These are phyloP conservation scores for Odontothrips loti DNA, from an alignment of 2,888 invertebrate genomes.

Conservation along the genomic window DNA sequence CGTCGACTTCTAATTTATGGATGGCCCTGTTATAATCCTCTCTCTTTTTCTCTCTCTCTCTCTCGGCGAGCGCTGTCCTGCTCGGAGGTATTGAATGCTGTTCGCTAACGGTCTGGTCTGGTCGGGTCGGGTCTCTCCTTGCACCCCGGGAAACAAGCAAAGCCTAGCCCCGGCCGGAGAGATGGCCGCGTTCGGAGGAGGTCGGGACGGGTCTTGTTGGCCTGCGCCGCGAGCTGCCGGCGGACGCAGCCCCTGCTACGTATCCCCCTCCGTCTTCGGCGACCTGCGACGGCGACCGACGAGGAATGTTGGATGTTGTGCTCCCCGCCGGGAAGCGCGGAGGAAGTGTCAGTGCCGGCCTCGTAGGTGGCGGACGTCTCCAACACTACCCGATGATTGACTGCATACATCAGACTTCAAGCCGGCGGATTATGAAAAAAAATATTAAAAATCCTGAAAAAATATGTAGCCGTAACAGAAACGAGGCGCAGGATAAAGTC, in stretches of 20 bases:
- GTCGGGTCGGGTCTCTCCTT: background rate
- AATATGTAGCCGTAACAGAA: too few species aligned
- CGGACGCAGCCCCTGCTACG: background rate
- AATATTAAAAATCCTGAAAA: too few species aligned
- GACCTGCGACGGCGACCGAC: background rate
- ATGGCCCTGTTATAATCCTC: slow-evolving; percentile 3
- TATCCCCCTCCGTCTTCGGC: background rate
- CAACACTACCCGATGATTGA: too few species aligned
- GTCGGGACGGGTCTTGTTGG: background rate
- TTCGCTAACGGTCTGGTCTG: slow-evolving; percentile 2
- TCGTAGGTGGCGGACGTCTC: too few species aligned
- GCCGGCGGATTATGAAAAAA: too few species aligned
- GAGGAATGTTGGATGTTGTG: background rate
- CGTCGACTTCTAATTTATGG: background rate
- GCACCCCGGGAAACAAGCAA: background rate
- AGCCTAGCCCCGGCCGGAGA: background rate
- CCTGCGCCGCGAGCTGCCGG: background rate
- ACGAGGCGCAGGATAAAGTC: too few species aligned
- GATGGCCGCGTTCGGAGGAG: background rate
- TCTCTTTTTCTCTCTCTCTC: background rate
- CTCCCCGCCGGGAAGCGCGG: background rate
- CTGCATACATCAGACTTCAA: too few species aligned
- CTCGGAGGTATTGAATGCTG: slow-evolving; percentile 6
- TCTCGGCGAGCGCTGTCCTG: background rate
- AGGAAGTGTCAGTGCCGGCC: too few species aligned